These are phyloP conservation scores for Psittacara wagleri DNA, from an alignment of 2,113 vertebrate genomes.

Conservation along the genomic window DNA sequence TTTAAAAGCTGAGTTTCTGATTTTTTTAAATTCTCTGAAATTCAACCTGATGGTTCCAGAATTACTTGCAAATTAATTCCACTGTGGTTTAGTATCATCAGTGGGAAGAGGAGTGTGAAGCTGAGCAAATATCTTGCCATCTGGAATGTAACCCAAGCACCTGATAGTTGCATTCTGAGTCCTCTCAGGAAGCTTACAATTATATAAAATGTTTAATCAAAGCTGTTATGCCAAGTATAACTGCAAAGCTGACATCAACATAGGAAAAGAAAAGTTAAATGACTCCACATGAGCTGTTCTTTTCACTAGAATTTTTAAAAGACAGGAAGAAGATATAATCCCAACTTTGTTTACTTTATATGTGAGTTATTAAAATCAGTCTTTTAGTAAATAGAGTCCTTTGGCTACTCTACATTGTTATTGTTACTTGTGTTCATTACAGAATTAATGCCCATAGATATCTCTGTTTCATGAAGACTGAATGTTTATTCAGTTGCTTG, in stretches of 20 bases:
- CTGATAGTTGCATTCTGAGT: constrained; percentile 53
- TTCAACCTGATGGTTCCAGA: constrained; percentile 23
- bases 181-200: constrained; percentile 48
- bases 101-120: constrained; percentile 52
- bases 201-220: constrained; percentile 62
- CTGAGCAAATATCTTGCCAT: constrained; percentile 57
- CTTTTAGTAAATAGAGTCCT: not conserved
- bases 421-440: not conserved
- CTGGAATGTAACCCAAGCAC: constrained; percentile 51
- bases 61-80: constrained; percentile 59
- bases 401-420: not conserved
- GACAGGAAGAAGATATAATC: not conserved
- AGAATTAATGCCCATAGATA: not conserved
- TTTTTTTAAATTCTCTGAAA: constrained; percentile 37
- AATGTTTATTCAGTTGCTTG: not conserved
- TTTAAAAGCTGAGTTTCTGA: not conserved
- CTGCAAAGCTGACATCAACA: constrained; percentile 58
- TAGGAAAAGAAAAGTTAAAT: constrained; percentile 44
- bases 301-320: constrained; percentile 42
- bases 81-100: constrained; percentile 47
- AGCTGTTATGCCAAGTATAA: constrained; percentile 51
- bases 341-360: not conserved
- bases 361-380: not conserved
- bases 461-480: not conserved
- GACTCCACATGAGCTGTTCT: constrained; percentile 15